Conservation (phyloP, 2,888 invertebrate genomes). For the Drosophila paramelanica region DNA sequence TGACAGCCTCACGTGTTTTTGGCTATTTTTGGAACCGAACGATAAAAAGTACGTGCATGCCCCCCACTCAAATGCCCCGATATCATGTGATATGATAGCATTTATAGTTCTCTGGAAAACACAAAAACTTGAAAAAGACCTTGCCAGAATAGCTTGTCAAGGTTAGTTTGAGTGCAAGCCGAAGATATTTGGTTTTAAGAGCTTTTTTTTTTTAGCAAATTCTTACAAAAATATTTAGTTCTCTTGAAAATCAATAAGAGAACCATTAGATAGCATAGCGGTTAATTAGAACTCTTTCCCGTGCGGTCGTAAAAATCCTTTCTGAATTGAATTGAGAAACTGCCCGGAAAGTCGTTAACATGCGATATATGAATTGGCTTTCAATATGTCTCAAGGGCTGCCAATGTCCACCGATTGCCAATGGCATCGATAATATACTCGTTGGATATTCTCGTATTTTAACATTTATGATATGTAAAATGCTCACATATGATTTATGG, state of each 20-base stretch:
- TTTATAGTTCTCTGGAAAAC: background rate
- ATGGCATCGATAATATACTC: conserved; percentile 14
- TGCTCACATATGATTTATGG: conserved; percentile 55
- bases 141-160: background rate
- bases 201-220: background rate
- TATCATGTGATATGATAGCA: conserved; percentile 27
- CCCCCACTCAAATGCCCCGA: background rate
- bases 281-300: conserved; percentile 17
- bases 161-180: conserved; percentile 6
- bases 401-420: conserved; percentile 38
- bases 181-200: background rate
- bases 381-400: conserved; percentile 41
- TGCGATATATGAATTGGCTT: conserved; percentile 50
- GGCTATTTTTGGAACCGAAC: conserved; percentile 10
- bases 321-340: conserved; percentile 11
- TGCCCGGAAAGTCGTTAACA: conserved; percentile 24
- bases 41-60: conserved; percentile 28
- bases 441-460: background rate
- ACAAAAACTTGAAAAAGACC: background rate
- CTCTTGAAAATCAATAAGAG: no score
- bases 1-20: conserved; percentile 14
- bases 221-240: no score
- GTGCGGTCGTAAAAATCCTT: conserved; percentile 18
- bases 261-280: no score
- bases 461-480: conserved; percentile 45